Percentiles rank a stretch among this genome's conserved stretches.
phyloP scores from a whole-genome alignment of 1,140 invertebrate species.

The Drosophila bipectinata region DNA sequence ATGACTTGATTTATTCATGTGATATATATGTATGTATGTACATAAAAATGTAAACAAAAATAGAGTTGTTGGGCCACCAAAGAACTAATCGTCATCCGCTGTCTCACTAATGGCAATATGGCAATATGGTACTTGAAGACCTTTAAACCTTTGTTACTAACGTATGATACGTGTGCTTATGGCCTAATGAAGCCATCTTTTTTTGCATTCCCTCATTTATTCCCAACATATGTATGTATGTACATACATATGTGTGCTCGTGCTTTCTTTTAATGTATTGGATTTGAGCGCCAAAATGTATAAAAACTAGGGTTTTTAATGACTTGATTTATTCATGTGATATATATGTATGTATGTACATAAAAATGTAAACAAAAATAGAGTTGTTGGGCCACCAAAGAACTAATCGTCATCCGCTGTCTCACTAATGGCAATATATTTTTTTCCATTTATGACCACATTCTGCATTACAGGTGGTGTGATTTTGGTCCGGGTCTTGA shows the following conservation, averaged over 20 bases:
- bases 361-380: not conserved
- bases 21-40: not conserved
- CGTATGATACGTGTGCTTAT: no score
- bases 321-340: not conserved
- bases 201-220: no score
- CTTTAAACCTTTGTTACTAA: no score
- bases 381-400: not conserved
- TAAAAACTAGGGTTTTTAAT: no score
- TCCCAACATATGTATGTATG: no score
- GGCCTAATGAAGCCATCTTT: no score
- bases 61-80: not conserved
- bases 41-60: not conserved
- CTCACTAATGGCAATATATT: slow-evolving; percentile 54
- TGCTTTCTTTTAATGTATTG: no score
- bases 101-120: slow-evolving; percentile 50
- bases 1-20: not conserved
- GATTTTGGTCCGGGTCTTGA: not conserved
- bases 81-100: slow-evolving; percentile 26
- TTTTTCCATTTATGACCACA: slow-evolving; percentile 42
- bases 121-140: no score
- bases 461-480: slow-evolving; percentile 48
- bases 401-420: slow-evolving; percentile 34
- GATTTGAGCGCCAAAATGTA: no score
- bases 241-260: no score
- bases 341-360: not conserved